phyloP scores from a whole-genome alignment of 2,888 invertebrate species.

The Plagiodera versicolora region DNA sequence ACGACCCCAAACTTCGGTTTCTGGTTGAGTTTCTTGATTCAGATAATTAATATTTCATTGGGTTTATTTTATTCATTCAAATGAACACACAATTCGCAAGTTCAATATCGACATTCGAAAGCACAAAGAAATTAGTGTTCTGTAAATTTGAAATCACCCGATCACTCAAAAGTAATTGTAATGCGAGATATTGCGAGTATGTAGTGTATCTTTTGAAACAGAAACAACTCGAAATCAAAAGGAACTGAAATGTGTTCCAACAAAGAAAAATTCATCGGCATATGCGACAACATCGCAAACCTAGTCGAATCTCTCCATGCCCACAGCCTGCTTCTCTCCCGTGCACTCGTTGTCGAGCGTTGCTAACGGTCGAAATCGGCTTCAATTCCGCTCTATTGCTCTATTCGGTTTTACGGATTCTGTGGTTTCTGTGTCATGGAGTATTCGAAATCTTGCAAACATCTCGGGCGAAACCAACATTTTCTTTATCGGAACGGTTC shows the following conservation, averaged over 20 bases:
- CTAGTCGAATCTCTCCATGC: conserved; percentile 27
- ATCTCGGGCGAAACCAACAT: background rate
- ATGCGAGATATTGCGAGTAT: no score
- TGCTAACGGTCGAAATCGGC: conserved; percentile 7
- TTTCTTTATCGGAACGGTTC: background rate
- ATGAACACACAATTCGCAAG: no score
- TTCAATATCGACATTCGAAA: no score
- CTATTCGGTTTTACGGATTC: background rate
- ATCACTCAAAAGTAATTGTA: no score
- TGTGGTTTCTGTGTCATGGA: background rate
- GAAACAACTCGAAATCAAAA: no score
- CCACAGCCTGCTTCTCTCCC: conserved; percentile 21
- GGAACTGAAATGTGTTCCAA: no score
- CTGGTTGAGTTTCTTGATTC: background rate
- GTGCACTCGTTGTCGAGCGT: conserved; percentile 18
- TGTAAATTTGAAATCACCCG: no score
- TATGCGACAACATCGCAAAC: conserved; percentile 24
- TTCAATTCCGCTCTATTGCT: conserved; percentile 10
- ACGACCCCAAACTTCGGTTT: background rate
- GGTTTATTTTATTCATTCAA: no score
- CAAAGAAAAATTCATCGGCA: background rate
- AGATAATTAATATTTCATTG: background rate
- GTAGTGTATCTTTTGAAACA: no score
- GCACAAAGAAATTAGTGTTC: no score
- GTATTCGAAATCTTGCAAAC: background rate